phyloP scores from a whole-genome alignment of 2,888 invertebrate genomes.

The Xanthia togata region DNA sequence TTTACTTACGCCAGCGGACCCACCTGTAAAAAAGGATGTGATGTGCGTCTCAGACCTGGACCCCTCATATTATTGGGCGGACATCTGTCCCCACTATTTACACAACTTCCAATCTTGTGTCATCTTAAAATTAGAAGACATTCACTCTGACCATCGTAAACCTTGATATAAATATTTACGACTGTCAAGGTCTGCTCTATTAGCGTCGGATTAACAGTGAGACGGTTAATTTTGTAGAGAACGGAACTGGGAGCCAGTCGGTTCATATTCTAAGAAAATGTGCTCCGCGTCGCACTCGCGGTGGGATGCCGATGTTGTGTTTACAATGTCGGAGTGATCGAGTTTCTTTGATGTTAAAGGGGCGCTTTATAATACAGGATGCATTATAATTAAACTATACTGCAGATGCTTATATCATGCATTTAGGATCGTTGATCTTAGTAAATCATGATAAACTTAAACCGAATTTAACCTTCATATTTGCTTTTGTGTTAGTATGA shows the following conservation, averaged over 20 bases:
- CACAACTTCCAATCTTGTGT: slow-evolving; percentile 57
- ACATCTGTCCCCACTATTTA: slow-evolving; percentile 57
- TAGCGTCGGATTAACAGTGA: slow-evolving; percentile 77
- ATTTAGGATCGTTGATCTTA: slow-evolving; percentile 43
- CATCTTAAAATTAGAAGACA: slow-evolving; percentile 81
- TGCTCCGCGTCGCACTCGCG: slow-evolving; percentile 59
- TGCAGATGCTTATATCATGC: slow-evolving; percentile 36
- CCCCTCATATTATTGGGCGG: slow-evolving; percentile 30
- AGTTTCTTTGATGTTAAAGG: slow-evolving; percentile 71
- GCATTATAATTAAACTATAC: slow-evolving; percentile 61
- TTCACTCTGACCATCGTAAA: slow-evolving; percentile 84
- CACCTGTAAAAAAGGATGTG: slow-evolving; percentile 37
- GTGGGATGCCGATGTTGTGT: slow-evolving; percentile 67
- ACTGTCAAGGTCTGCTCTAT: slow-evolving; percentile 82
- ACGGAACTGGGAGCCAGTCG: slow-evolving; percentile 71
- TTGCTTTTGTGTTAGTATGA: slow-evolving; percentile 27
- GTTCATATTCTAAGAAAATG: slow-evolving; percentile 71
- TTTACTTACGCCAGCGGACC: slow-evolving; percentile 32
- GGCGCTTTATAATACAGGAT: slow-evolving; percentile 66
- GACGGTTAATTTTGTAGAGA: slow-evolving; percentile 73
- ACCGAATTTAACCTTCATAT: slow-evolving; percentile 37
- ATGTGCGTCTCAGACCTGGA: slow-evolving; percentile 15
- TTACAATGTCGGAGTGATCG: slow-evolving; percentile 70
- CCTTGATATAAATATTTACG: slow-evolving; percentile 82
- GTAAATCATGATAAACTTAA: slow-evolving; percentile 34